Conservation (phyloP, 1,140 invertebrate species). For the Probaryconus sp. region DNA sequence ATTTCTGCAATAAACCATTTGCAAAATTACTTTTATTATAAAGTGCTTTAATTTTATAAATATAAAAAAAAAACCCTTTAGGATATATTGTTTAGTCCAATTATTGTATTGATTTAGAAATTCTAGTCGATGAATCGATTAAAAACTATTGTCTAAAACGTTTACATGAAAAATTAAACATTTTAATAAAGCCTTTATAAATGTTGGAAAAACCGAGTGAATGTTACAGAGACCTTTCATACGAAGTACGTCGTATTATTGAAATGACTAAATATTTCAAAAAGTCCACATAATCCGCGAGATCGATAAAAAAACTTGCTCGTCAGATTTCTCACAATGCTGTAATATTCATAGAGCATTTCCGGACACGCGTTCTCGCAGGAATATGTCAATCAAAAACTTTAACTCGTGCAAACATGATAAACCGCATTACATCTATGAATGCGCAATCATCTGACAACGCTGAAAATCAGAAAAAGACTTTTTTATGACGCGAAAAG, state of each 20-base stretch:
- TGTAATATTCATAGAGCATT: conserved; percentile 49
- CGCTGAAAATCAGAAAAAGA: conserved; percentile 1
- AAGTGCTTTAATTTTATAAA: too few relatives aligned
- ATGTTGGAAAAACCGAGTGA: too few relatives aligned
- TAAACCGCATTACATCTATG: conserved; percentile 30
- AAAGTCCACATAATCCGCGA: conserved; percentile 14
- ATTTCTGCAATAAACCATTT: too few relatives aligned
- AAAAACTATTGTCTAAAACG: too few relatives aligned
- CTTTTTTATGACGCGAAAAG: conserved; percentile 8
- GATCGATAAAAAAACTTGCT: conserved; percentile 36
- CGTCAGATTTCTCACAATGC: conserved; percentile 7
- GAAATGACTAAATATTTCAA: conserved; percentile 38
- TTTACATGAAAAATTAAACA: too few relatives aligned
- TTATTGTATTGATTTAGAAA: too few relatives aligned
- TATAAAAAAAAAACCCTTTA: too few relatives aligned
- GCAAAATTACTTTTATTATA: too few relatives aligned
- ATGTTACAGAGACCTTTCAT: not conserved
- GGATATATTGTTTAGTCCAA: too few relatives aligned
- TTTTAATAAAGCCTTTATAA: too few relatives aligned
- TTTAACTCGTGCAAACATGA: conserved; percentile 36
- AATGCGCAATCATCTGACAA: conserved; percentile 7
- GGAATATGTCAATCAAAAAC: conserved; percentile 52
- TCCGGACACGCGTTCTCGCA: conserved; percentile 25
- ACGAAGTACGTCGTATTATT: conserved; percentile 13
- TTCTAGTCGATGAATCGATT: too few relatives aligned